A percentile compares a stretch with the other conserved stretches of the same genome.
Evolutionary conservation across 1,140 invertebrate genomes (phyloP).

Genomic region (Scaptomyza graminum): DNA sequence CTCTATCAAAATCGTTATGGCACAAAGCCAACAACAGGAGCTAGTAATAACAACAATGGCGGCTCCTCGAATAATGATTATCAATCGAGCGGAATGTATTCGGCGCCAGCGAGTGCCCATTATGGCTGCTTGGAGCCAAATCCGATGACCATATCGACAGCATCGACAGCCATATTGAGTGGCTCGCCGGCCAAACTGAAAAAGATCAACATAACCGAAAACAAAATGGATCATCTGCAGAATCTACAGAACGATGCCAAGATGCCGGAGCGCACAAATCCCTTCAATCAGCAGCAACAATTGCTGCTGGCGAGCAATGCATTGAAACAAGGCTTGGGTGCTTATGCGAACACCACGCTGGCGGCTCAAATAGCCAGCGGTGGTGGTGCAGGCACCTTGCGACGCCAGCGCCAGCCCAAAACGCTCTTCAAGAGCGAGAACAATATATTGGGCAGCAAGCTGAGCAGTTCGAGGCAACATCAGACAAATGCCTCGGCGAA

Average conservation of each 20-base stretch:
- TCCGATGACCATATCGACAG: conserved; percentile 76
- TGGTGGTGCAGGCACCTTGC: conserved; percentile 72
- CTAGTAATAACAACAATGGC: conserved; percentile 57
- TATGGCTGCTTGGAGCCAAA: conserved; percentile 70
- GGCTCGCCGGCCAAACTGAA: conserved; percentile 66
- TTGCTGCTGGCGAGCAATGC: conserved; percentile 76
- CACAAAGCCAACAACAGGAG: conserved; percentile 44
- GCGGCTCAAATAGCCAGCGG: conserved; percentile 76
- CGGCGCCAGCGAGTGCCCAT: conserved; percentile 78
- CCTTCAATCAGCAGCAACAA: conserved; percentile 79
- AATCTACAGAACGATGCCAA: conserved; percentile 35
- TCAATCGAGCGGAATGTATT: conserved; percentile 77
- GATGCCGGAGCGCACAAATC: conserved; percentile 59
- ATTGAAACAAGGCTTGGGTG: conserved; percentile 74
- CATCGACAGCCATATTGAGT: conserved; percentile 69
- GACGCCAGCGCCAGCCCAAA: conserved; percentile 80
- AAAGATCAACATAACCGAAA: conserved; percentile 83
- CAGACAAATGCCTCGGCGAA: conserved; percentile 33
- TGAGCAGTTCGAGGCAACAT: conserved; percentile 12
- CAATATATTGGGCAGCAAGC: conserved; percentile 76
- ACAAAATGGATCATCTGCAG: conserved; percentile 80
- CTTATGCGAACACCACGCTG: conserved; percentile 79
- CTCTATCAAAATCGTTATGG: conserved; percentile 82
- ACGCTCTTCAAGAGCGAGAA: conserved; percentile 81
- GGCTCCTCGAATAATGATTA: conserved; percentile 62